A percentile compares a stretch with the other conserved stretches of the same genome.
Conservation (phyloP, 2,797 vertebrate genomes). For the Bovichtus diacanthus region DNA sequence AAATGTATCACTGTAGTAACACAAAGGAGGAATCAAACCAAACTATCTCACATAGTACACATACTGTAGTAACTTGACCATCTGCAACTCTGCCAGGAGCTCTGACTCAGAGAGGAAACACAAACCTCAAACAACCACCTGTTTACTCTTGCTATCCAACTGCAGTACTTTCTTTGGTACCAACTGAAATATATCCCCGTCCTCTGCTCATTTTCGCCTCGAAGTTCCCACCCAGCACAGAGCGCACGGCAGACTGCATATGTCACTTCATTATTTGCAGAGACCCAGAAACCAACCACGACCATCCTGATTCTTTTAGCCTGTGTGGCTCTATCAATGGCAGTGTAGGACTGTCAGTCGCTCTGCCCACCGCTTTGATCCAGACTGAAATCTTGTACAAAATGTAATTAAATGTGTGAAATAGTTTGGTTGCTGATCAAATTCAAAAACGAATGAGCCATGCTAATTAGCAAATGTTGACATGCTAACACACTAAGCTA, state of each 20-base stretch:
- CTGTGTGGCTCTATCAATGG: too few relatives aligned
- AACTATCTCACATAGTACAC: not conserved
- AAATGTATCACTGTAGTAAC: slow-evolving; percentile 11
- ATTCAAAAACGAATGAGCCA: too few relatives aligned
- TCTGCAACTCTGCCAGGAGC: slow-evolving; percentile 4
- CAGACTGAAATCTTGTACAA: not conserved
- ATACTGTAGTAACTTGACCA: slow-evolving; percentile 31
- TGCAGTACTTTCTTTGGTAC: not conserved
- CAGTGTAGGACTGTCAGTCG: fast-evolving
- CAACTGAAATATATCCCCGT: too few relatives aligned
- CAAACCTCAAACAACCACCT: slow-evolving; percentile 6
- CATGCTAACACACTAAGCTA: too few relatives aligned
- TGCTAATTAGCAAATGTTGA: too few relatives aligned
- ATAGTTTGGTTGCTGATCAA: too few relatives aligned
- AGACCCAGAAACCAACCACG: not conserved
- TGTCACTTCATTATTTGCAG: not conserved
- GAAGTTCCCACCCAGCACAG: not conserved
- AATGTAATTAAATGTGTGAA: too few relatives aligned
- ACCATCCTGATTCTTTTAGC: not conserved
- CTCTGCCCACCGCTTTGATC: not conserved
- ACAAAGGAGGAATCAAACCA: slow-evolving; percentile 15
- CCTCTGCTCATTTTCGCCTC: not conserved
- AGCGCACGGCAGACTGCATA: not conserved
- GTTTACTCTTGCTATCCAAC: not conserved
- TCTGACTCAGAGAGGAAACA: not conserved